Conservation (phyloP, 2,113 vertebrate genomes). For the Craseonycteris thonglongyai region DNA sequence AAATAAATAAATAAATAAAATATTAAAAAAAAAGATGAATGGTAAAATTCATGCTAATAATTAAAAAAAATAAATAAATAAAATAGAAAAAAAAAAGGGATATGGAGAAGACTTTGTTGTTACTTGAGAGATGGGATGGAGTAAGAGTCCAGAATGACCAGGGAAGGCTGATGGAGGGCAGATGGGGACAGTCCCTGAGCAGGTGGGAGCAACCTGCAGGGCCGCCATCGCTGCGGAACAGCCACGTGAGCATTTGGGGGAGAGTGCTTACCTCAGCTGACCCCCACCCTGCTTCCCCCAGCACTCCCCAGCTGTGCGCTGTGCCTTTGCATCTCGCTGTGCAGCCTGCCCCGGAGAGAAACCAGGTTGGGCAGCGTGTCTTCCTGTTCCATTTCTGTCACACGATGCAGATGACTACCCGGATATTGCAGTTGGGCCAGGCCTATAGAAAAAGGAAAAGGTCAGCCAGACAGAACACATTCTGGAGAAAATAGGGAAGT, state of each 20-base stretch:
- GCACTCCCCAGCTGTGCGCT: rapidly evolving
- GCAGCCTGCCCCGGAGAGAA: background rate
- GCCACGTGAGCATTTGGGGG: too few relatives aligned
- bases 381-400: conserved; percentile 12
- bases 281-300: rapidly evolving
- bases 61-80: too few relatives aligned
- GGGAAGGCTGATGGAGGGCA: background rate
- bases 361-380: background rate
- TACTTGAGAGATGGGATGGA: background rate
- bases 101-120: background rate
- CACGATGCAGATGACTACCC: background rate
- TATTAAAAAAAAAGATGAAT: too few relatives aligned
- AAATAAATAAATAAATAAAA: too few relatives aligned
- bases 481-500: background rate
- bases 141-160: background rate
- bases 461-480: background rate
- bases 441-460: background rate
- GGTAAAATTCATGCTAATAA: too few relatives aligned
- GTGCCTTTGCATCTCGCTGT: background rate
- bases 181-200: background rate
- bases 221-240: rapidly evolving
- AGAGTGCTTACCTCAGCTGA: background rate
- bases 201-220: background rate
- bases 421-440: background rate
- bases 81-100: too few relatives aligned